Base-by-base conservation (phyloP, 2,888 invertebrate genomes). In the Heliconius charithonia region DNA sequence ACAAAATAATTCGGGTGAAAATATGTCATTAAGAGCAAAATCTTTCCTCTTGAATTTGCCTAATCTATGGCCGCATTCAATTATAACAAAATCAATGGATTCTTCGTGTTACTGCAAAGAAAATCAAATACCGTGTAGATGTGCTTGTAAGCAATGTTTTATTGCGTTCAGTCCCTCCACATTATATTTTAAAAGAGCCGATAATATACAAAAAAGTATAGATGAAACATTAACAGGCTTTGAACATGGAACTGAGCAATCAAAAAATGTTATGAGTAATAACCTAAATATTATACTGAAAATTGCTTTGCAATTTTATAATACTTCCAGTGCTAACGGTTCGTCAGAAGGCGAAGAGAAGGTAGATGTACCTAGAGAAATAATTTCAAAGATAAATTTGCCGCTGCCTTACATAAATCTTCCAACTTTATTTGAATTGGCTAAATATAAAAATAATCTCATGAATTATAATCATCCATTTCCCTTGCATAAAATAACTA, bases 221-320 rank as follows among this genome's bases (percentile, higher is more conserved):
- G 71, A 72, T n/a, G 13, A 72, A 56, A 72, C 56, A 72, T n/a
- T 51, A 51, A 10, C 29, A 45, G n/a, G 32, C 32, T 72, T 16
- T 56, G 56, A 32, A n/a, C 29, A 56, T 59, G 56, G 51, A 29
- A 71, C 29, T 19, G 45, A 77, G 51, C 74, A 74, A 70, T 32
- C 78, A 22, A 79, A 81, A 51, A 87, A 88, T 56, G 77, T 83
- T 56, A 63, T 81, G 3, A 89, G 89, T 2, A 89, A 91, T 82
- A 87, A 88, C 62, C 79, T 94, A 4, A 93, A 92, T 78, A 85
- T 94, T 77, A 88, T 87, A 81, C 87, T 94, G 65, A 94, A 94
- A 85, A 87, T 95, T 59, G 93, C 93, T 81, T 85, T 95, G 69
- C 90, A 93, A 83, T 79, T 93, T 66, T 94, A 94, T 59, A 92